Evolutionary conservation across 2,888 invertebrate species (phyloP).

Genomic region (Carabus problematicus): DNA sequence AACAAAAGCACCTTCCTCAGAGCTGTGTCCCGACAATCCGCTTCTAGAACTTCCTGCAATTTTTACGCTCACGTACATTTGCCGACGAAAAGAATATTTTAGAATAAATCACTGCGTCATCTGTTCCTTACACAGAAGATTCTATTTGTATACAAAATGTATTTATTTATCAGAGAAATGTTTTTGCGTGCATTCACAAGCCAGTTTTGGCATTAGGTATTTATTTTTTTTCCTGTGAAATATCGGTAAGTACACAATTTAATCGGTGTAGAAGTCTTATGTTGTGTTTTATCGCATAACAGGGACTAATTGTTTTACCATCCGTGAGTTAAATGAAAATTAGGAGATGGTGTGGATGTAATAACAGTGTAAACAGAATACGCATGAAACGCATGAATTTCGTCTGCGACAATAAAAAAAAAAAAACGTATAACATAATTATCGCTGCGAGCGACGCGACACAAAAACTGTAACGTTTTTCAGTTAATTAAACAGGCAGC

Average conservation of each 20-base stretch:
- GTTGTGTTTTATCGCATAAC: too few relatives aligned
- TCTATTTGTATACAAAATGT: too few relatives aligned
- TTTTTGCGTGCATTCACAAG: too few relatives aligned
- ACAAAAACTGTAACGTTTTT: slow-evolving; percentile 46
- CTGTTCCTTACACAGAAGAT: too few relatives aligned
- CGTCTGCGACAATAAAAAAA: slow-evolving; percentile 44
- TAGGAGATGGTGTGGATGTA: slow-evolving; percentile 22
- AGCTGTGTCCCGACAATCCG: slow-evolving; percentile 51
- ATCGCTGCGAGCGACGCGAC: slow-evolving; percentile 42
- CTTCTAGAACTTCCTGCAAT: slow-evolving; percentile 53
- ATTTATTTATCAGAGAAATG: too few relatives aligned
- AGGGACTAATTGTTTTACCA: too few relatives aligned
- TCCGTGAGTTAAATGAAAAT: too few relatives aligned
- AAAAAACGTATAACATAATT: slow-evolving; percentile 50
- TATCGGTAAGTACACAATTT: too few relatives aligned
- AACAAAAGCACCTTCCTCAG: slow-evolving; percentile 53
- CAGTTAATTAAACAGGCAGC: slow-evolving; percentile 55
- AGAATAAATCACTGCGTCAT: background rate
- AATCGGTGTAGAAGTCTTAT: too few relatives aligned
- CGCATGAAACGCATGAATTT: slow-evolving; percentile 39
- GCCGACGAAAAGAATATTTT: slow-evolving; percentile 13
- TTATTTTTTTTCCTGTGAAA: too few relatives aligned
- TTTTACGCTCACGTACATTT: slow-evolving; percentile 46
- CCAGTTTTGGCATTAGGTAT: too few relatives aligned
- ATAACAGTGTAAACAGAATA: slow-evolving; percentile 38